Conservation (phyloP, 2,797 vertebrate species). For the Parambassis ranga region DNA sequence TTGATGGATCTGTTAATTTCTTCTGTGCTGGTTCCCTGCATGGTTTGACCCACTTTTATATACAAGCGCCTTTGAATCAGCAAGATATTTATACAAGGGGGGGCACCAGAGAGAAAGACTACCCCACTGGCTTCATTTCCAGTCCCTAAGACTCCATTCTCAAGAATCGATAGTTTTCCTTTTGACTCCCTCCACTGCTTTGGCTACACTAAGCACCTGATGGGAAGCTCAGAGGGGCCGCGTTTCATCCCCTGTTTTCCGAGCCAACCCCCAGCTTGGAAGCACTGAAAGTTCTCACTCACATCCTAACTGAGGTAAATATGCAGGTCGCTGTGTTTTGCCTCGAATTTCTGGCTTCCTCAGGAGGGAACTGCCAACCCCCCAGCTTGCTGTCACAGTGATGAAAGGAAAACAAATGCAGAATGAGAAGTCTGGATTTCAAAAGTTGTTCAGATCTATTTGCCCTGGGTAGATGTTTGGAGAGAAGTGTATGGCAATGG, state of each 20-base stretch:
- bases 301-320: slow-evolving; percentile 45
- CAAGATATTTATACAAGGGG: slow-evolving; percentile 27
- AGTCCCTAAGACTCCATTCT: slow-evolving; percentile 45
- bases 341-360: slow-evolving; percentile 28
- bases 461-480: slow-evolving; percentile 19
- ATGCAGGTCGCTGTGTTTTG: slow-evolving; percentile 44
- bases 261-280: slow-evolving; percentile 40
- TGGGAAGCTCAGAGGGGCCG: slow-evolving; percentile 36
- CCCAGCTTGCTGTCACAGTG: slow-evolving; percentile 11
- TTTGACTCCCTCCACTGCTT: slow-evolving; percentile 28
- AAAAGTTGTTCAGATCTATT: slow-evolving; percentile 22
- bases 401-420: slow-evolving; percentile 56
- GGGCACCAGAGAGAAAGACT: background rate
- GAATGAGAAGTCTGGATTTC: slow-evolving; percentile 28
- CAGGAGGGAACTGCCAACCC: slow-evolving; percentile 23
- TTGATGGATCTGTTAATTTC: slow-evolving; percentile 70
- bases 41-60: slow-evolving; percentile 66
- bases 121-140: slow-evolving; percentile 29
- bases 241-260: slow-evolving; percentile 41
- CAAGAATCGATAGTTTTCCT: slow-evolving; percentile 50
- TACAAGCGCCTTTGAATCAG: slow-evolving; percentile 42
- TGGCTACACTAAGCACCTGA: slow-evolving; percentile 25
- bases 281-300: slow-evolving; percentile 15
- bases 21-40: slow-evolving; percentile 14
- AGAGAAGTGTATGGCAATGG: background rate